Base-by-base conservation (phyloP, 2,888 invertebrate genomes). In the Deilephila porcellus region DNA sequence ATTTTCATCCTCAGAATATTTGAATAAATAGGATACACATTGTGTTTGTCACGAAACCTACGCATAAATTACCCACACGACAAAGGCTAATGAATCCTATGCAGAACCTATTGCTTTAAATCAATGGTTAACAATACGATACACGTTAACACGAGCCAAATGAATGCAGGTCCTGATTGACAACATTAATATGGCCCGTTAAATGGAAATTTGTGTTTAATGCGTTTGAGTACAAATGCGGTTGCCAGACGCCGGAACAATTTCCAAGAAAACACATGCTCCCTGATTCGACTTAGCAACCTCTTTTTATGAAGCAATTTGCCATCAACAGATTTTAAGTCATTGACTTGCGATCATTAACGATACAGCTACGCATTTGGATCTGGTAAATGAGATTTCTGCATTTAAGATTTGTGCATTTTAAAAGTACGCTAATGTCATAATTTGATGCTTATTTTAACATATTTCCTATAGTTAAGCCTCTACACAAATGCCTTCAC, bases 261-360 rank as follows among this genome's bases (percentile, higher is more conserved):
- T 78, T 90, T 91, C 90, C 81, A 75, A 88, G 91, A 90, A 88
- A 85, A 81, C 79, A 78, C 76, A 81, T 80, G 75, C 74, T 74
- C 81, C 79, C 80, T 78, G 81, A 79, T 82, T 78, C 81, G 80
- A 82, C 80, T 81, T 80, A 80, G 79, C 77, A 73, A 76, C 79
- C 82, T 79, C 78, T 76, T 77, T 78, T 79, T 80, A 81, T 81
- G 78, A 72, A 70, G 63, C 52, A 37, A 37, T 19, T 72, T 64
- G 59, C 20, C 20, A 17, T 59, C 64, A 25, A 72, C 37, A 29
- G 52, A 52, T 67, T 25, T 52, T 0, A 52, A 67, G 25, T 7
- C 45, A 52, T 45, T 67, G 45, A 52, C n/a, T n/a, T 56, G n/a
- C 2, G 17, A 8, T 6, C 63, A 34, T 63, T 37, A 37, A n/a